phyloP scores from a whole-genome alignment of 2,113 vertebrate genomes.

The Nothocercus julius region DNA sequence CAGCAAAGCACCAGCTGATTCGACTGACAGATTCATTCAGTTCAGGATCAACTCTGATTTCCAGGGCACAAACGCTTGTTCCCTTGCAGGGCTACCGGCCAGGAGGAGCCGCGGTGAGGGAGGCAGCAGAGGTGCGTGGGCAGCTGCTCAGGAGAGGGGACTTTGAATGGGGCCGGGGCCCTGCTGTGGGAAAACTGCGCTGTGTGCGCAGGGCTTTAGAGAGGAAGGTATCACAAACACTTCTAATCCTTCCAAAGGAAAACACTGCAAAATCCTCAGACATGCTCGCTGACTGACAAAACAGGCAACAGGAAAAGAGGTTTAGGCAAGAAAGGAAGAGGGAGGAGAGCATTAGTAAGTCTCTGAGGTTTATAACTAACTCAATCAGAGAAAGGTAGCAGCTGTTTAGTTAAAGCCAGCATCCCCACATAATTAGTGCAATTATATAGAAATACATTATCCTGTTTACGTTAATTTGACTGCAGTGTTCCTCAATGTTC shows the following conservation, averaged over 20 bases:
- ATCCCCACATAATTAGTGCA: neutral
- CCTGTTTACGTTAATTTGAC: neutral
- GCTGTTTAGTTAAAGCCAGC: slow-evolving; percentile 18
- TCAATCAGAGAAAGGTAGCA: slow-evolving; percentile 23
- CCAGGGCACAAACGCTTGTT: neutral
- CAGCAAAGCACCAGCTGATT: neutral
- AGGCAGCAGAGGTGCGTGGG: neutral
- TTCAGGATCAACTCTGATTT: neutral
- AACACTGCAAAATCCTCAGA: neutral
- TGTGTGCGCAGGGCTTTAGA: neutral
- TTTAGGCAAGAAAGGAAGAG: neutral
- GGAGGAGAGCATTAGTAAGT: neutral
- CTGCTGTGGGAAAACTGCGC: neutral
- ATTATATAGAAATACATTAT: neutral
- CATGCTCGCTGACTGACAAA: neutral
- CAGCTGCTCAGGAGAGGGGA: neutral
- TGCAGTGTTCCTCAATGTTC: neutral
- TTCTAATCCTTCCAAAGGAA: neutral
- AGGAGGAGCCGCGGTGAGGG: neutral
- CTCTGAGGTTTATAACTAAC: neutral
- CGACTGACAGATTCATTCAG: neutral
- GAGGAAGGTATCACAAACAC: neutral
- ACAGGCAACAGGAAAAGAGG: neutral
- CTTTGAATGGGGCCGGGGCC: rapidly evolving
- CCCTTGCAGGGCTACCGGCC: neutral